Conservation (phyloP, 2,797 vertebrate species). For the Schizothorax lantsangensis region DNA sequence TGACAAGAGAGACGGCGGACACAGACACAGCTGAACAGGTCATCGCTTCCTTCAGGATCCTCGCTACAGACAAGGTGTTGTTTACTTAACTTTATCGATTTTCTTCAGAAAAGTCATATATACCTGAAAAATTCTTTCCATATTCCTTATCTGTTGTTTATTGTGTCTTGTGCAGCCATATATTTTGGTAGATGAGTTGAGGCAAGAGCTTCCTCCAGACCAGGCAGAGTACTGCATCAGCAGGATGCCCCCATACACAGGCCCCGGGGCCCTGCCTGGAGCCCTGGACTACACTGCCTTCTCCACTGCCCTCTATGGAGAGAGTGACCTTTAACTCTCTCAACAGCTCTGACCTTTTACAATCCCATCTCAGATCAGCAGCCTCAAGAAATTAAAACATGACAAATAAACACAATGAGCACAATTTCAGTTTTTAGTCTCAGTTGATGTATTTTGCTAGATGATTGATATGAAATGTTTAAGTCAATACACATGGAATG, state of each 20-base stretch:
- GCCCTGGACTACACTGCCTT: slow-evolving; percentile 99
- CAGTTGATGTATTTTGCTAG: slow-evolving; percentile 5
- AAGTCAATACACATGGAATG: neutral
- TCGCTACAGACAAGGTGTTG: slow-evolving; percentile 93
- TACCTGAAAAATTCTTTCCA: neutral
- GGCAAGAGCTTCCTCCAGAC: slow-evolving; percentile 93
- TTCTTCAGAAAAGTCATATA: neutral
- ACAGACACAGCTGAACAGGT: slow-evolving; percentile 97
- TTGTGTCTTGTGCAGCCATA: slow-evolving; percentile 83
- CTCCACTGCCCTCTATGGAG: slow-evolving; percentile 97
- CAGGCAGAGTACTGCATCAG: slow-evolving; percentile 98
- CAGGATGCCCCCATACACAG: slow-evolving; percentile 90
- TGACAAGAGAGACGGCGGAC: slow-evolving; percentile 96
- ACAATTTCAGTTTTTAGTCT: neutral
- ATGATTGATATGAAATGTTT: neutral
- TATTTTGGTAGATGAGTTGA: slow-evolving; percentile 93
- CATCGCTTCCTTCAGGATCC: slow-evolving; percentile 95
- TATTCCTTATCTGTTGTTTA: slow-evolving; percentile 3
- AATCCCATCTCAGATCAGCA: neutral
- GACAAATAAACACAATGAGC: neutral
- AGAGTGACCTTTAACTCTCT: slow-evolving; percentile 95
- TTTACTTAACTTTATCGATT: neutral
- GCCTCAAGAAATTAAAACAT: slow-evolving; percentile 2
- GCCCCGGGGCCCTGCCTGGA: slow-evolving; percentile 86
- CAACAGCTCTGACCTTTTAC: slow-evolving; percentile 33